Evolutionary conservation across 2,888 invertebrate species (phyloP).

Genomic region (Quadriops clusia): DNA sequence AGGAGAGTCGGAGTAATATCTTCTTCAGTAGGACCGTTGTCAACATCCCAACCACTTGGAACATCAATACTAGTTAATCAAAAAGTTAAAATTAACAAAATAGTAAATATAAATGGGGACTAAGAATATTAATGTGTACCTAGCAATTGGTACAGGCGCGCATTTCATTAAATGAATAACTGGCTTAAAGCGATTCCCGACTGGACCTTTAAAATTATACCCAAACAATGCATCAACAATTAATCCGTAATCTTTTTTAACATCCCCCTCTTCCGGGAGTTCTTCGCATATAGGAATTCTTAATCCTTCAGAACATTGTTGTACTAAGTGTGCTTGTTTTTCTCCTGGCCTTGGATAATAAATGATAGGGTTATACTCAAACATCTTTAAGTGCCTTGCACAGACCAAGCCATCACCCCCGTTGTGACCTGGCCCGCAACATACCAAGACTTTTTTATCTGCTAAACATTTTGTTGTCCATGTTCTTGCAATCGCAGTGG

Average conservation of each 20-base stretch:
- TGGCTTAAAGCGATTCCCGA: conserved; percentile 60
- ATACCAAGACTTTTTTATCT: conserved; percentile 48
- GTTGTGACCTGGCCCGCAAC: conserved; percentile 87
- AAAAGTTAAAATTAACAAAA: no score
- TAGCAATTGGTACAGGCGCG: conserved; percentile 53
- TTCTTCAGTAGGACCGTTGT: no score
- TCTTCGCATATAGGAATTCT: conserved; percentile 57
- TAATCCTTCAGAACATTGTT: conserved; percentile 71
- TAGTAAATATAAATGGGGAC: no score
- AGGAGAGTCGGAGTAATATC: no score
- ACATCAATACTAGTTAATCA: no score
- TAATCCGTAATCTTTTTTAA: conserved; percentile 49
- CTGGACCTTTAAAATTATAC: conserved; percentile 91
- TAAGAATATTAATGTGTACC: no score
- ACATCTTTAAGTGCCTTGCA: conserved; percentile 82
- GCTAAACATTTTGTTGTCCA: conserved; percentile 42
- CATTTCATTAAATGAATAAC: conserved; percentile 55
- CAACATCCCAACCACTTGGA: no score
- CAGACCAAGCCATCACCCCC: conserved; percentile 97
- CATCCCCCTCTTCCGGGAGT: conserved; percentile 39
- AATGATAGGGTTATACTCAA: conserved; percentile 68
- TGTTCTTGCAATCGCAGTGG: conserved; percentile 68
- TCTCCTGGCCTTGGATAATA: conserved; percentile 82
- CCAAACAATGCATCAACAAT: conserved; percentile 95
- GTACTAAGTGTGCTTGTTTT: conserved; percentile 67